Evolutionary conservation across 2,797 vertebrate genomes (phyloP).

Genomic region (Decapterus maruadsi): DNA sequence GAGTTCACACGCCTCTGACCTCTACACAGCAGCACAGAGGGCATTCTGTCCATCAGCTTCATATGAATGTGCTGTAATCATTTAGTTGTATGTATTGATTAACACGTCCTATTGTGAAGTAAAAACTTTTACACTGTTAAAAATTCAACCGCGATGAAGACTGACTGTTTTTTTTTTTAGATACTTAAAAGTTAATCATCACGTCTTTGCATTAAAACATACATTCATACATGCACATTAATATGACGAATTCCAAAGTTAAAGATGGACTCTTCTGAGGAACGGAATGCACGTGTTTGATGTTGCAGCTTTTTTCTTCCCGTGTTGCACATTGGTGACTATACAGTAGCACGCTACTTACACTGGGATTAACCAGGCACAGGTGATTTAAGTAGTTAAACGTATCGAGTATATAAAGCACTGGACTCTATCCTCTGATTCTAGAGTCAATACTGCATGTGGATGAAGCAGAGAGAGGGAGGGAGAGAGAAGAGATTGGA

Average conservation of each 20-base stretch:
- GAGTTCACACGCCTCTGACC: slow-evolving; percentile 2
- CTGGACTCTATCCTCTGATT: background rate
- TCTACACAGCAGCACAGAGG: slow-evolving; percentile 8
- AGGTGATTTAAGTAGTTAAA: slow-evolving; percentile 9
- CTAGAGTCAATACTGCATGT: background rate
- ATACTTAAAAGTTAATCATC: background rate
- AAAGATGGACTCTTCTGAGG: background rate
- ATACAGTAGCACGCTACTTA: too few relatives aligned
- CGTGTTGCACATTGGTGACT: too few relatives aligned
- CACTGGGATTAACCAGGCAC: background rate
- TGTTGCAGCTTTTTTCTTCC: background rate
- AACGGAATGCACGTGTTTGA: background rate
- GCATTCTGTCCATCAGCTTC: background rate
- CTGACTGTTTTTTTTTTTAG: background rate
- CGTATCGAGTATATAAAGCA: slow-evolving; percentile 6
- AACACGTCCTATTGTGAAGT: background rate
- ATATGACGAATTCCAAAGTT: too few relatives aligned
- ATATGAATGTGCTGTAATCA: background rate
- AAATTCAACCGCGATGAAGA: background rate
- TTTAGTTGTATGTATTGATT: too few relatives aligned
- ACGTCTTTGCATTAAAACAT: background rate
- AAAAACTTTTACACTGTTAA: background rate
- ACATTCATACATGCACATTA: too few relatives aligned
- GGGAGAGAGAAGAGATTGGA: too few relatives aligned
- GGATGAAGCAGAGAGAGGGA: too few relatives aligned